These are phyloP conservation scores for Mastacembelus armatus DNA, from an alignment of 2,797 vertebrate species.

Conservation along the genomic window DNA sequence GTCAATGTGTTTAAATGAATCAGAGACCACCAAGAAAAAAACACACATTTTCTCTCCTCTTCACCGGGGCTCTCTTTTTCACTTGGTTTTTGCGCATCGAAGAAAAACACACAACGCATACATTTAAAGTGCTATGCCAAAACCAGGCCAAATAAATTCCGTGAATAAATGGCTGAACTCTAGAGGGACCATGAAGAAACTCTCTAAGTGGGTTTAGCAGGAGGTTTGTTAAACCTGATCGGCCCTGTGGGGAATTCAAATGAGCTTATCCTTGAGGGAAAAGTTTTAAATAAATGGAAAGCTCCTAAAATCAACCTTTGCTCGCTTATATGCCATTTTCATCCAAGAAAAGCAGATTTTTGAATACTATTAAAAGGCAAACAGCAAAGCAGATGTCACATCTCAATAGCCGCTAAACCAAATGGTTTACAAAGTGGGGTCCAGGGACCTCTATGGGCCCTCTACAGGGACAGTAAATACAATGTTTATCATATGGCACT, in stretches of 20 bases:
- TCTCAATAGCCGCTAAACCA: slow-evolving; percentile 20
- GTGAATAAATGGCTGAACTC: slow-evolving; percentile 86
- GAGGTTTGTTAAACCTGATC: slow-evolving; percentile 63
- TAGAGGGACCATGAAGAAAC: slow-evolving; percentile 77
- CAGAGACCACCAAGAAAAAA: slow-evolving; percentile 84
- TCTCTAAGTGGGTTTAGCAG: slow-evolving; percentile 65
- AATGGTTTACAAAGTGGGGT: slow-evolving; percentile 20
- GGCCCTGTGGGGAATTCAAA: slow-evolving; percentile 57
- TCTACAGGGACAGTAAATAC: background rate
- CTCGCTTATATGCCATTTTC: slow-evolving; percentile 51
- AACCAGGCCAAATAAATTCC: slow-evolving; percentile 87
- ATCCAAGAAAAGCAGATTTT: slow-evolving; percentile 50
- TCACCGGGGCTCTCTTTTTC: slow-evolving; percentile 8
- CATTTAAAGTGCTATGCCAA: slow-evolving; percentile 81
- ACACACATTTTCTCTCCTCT: slow-evolving; percentile 38
- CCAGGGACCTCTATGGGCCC: slow-evolving; percentile 16
- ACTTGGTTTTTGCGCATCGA: background rate
- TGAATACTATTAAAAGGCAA: slow-evolving; percentile 49
- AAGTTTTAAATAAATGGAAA: slow-evolving; percentile 60
- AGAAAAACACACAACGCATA: slow-evolving; percentile 37
- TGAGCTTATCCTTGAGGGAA: slow-evolving; percentile 69
- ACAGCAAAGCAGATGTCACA: slow-evolving; percentile 27
- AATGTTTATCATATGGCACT: background rate
- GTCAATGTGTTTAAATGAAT: slow-evolving; percentile 86
- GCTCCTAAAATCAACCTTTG: slow-evolving; percentile 60